Base-by-base conservation (phyloP, 2,797 vertebrate species). In the Cercopithecus neglectus region DNA sequence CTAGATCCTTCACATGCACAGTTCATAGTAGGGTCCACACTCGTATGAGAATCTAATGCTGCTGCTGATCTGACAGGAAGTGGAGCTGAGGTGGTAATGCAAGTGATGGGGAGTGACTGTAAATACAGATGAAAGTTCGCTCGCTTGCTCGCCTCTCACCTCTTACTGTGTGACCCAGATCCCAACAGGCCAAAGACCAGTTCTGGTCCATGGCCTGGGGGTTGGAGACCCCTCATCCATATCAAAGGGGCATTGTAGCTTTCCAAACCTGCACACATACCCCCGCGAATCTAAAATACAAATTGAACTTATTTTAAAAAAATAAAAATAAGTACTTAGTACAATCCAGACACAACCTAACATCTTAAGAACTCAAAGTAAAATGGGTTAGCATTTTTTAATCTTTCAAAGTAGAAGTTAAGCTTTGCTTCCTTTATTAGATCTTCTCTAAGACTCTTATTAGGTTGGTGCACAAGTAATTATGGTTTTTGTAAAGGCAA, bases 391-490 rank as follows among this genome's bases (percentile, higher is more conserved):
- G 4, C 48, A 5, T 87, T 84, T 64, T 39, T 78, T 46, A 39
- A 39, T 79, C 55, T 55, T 89, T 87, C 17, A 81, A 64, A 46
- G 13, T 95, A 90, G n/a, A 94, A 59, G 46, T 30, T 93, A 70
- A 93, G 86, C 13, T 84, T 24, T 59, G 1, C 13, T 33, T 81
- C 44, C 44, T 89, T n/a, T 70, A 36, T 46, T 90, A 72, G 9
- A 17, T 67, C 8, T 89, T 83, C 33, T 33, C 39, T 89, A 80
- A 64, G 22, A 79, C 2, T 57, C 39, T 87, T 89, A 6, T 30
- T 67, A 67, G 33, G 16, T 67, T 67, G 8, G 16, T 67, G 7
- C 64, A 67, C 33, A 67, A 67, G 33, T 67, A 67, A 67, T 67
- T 19, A 67, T 8, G 8, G 4, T n/a, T 67, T 67, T 67, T 67